These are phyloP conservation scores for Trogon melanurus DNA, from an alignment of 2,113 vertebrate species.

Conservation along the genomic window DNA sequence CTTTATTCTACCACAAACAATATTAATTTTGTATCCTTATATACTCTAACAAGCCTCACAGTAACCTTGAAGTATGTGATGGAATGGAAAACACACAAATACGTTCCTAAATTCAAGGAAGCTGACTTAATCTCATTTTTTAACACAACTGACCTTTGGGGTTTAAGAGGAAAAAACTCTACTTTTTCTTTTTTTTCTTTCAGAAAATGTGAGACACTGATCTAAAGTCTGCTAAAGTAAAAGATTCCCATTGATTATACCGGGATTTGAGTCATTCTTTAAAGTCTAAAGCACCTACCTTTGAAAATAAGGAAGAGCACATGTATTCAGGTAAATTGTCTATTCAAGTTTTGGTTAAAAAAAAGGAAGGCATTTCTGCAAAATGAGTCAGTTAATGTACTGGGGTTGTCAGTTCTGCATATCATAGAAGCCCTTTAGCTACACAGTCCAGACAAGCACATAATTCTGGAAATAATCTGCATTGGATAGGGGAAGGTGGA, in stretches of 20 bases:
- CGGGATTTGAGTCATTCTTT: not conserved
- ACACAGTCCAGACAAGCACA: fast-evolving
- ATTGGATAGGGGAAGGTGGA: not conserved
- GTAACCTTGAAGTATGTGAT: not conserved
- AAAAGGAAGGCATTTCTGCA: fast-evolving
- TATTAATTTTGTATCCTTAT: not conserved
- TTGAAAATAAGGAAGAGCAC: not conserved
- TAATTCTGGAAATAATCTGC: not conserved
- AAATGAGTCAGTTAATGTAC: not conserved
- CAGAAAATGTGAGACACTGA: not conserved
- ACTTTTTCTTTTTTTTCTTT: not conserved
- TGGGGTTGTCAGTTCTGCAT: not conserved
- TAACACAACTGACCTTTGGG: not conserved
- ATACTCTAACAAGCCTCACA: not conserved
- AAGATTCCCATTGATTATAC: not conserved
- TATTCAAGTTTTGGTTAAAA: not conserved
- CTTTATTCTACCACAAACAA: not conserved
- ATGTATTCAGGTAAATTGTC: not conserved
- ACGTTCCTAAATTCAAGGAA: not conserved
- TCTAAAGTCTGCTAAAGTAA: not conserved
- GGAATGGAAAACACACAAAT: not conserved
- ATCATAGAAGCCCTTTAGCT: not conserved
- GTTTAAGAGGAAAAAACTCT: not conserved
- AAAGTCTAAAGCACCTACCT: not conserved
- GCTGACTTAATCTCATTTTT: not conserved